phyloP scores from a whole-genome alignment of 2,797 vertebrate species.

The Esox lucius region DNA sequence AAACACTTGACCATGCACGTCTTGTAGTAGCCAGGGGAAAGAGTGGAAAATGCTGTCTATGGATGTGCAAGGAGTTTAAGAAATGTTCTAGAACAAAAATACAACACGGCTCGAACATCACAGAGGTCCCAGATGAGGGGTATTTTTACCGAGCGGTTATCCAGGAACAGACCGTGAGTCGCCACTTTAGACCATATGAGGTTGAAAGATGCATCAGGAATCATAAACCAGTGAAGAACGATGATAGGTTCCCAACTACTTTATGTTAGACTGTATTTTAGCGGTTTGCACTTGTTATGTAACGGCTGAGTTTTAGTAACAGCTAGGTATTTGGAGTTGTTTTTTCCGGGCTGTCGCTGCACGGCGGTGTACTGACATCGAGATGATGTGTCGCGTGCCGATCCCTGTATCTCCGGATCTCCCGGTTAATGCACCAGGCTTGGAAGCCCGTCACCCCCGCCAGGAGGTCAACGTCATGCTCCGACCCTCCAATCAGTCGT shows the following conservation, averaged over 20 bases:
- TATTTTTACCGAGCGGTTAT: neutral
- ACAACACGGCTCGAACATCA: neutral
- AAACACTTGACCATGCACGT: too few species aligned
- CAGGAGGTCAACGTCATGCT: too few species aligned
- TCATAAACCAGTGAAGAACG: neutral
- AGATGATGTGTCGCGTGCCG: neutral
- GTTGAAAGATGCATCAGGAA: neutral
- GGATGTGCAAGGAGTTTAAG: neutral
- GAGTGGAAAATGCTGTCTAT: too few species aligned
- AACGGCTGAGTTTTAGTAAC: neutral
- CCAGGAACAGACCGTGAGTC: neutral
- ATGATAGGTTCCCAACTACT: neutral
- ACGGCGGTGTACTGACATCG: neutral
- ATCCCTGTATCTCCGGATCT: too few species aligned
- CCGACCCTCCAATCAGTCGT: too few species aligned
- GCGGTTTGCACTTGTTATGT: neutral
- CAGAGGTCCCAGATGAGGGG: neutral
- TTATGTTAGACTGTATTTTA: neutral
- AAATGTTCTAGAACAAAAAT: conserved; percentile 3
- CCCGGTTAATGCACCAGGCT: too few species aligned
- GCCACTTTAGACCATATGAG: neutral
- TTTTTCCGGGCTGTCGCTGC: neutral
- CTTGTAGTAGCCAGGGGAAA: too few species aligned
- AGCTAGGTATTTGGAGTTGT: neutral
- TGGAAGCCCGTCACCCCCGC: too few species aligned